These are phyloP conservation scores for Geotrypetes seraphini DNA, from an alignment of 2,797 vertebrate species.

Conservation along the genomic window DNA sequence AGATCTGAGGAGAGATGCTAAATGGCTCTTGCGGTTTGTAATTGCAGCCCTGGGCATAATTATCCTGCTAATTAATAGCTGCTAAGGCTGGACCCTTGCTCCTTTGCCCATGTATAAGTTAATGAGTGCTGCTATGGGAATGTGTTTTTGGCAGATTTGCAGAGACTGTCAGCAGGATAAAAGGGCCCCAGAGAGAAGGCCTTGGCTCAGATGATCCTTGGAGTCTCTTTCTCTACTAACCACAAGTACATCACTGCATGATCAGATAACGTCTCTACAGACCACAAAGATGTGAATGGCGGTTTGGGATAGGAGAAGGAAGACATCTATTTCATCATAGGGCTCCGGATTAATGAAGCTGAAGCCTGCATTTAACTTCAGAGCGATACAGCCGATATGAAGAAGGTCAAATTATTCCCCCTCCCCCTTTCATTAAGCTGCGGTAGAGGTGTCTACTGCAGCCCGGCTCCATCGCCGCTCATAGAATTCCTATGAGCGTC, in stretches of 20 bases:
- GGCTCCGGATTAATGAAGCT: constrained; percentile 40
- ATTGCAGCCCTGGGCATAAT: constrained; percentile 86
- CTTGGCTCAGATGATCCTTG: constrained; percentile 49
- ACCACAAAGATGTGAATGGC: constrained; percentile 38
- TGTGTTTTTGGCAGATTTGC: constrained; percentile 36
- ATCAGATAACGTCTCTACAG: constrained; percentile 66
- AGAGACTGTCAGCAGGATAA: constrained; percentile 67
- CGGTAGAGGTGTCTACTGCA: no score
- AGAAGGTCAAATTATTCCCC: constrained; percentile 3
- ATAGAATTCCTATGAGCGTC: no score
- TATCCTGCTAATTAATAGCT: constrained; percentile 96
- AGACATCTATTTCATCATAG: constrained; percentile 60
- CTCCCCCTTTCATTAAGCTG: no score
- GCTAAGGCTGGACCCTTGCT: constrained; percentile 50
- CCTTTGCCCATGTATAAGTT: constrained; percentile 37
- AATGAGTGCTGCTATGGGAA: constrained; percentile 36
- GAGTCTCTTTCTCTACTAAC: constrained; percentile 66
- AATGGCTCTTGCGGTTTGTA: constrained; percentile 86
- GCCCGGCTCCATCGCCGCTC: no score
- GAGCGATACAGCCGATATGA: constrained; percentile 2
- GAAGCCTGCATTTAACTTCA: constrained; percentile 21
- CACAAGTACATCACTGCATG: constrained; percentile 69
- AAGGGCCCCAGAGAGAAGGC: constrained; percentile 66
- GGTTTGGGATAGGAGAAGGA: constrained; percentile 27
- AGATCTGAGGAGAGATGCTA: constrained; percentile 58